Evolutionary conservation across 1,140 invertebrate species (phyloP).

Genomic region (Paraescarpia echinospica): DNA sequence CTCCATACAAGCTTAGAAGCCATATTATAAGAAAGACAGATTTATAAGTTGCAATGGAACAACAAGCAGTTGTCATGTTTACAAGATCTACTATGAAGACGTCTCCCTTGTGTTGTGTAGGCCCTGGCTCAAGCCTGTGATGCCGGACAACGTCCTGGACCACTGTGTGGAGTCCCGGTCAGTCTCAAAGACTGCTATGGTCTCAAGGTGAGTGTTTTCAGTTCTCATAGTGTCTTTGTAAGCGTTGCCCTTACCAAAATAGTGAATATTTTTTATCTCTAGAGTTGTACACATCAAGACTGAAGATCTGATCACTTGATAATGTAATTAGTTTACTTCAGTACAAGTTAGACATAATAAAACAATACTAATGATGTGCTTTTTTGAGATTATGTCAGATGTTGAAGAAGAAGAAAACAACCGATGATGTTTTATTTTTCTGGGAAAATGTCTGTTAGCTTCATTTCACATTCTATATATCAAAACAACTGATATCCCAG

Average conservation of each 20-base stretch:
- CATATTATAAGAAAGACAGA: too few species aligned
- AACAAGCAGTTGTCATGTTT: too few species aligned
- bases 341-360: too few species aligned
- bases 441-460: neutral
- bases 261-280: too few species aligned
- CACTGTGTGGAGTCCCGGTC: conserved; percentile 21
- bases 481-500: neutral
- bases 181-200: conserved; percentile 22
- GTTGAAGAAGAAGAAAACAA: neutral
- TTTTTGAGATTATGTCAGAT: neutral
- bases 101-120: neutral
- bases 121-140: conserved; percentile 7
- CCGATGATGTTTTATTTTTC: neutral
- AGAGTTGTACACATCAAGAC: too few species aligned
- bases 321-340: too few species aligned
- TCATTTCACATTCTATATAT: neutral
- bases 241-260: too few species aligned
- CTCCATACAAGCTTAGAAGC: too few species aligned
- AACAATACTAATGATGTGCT: too few species aligned
- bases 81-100: neutral
- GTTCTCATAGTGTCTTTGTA: too few species aligned
- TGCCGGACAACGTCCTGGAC: neutral
- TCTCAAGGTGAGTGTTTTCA: conserved; percentile 6
- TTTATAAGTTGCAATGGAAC: too few species aligned
- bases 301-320: too few species aligned